Conservation (phyloP, 2,888 invertebrate genomes). For the Romanomermis culicivorax region DNA sequence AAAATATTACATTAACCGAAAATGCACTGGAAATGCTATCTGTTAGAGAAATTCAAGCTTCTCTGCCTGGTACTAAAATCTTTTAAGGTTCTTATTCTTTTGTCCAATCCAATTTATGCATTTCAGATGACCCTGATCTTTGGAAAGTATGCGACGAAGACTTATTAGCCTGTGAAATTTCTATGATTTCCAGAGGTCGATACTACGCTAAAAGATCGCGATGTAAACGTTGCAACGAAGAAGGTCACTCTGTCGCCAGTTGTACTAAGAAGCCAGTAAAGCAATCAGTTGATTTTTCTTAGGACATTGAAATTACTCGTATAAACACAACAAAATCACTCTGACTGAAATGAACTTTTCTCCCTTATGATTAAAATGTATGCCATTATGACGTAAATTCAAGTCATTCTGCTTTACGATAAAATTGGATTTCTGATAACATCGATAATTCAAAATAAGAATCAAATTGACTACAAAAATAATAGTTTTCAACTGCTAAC, state of each 20-base stretch:
- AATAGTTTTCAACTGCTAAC: too few relatives aligned
- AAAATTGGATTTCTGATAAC: too few relatives aligned
- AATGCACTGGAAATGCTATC: not conserved
- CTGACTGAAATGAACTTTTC: too few relatives aligned
- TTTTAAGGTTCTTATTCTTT: not conserved
- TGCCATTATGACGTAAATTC: too few relatives aligned
- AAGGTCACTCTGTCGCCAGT: not conserved
- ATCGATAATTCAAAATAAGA: too few relatives aligned
- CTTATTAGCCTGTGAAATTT: not conserved
- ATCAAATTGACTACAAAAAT: too few relatives aligned
- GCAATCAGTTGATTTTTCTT: too few relatives aligned
- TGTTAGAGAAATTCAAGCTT: not conserved
- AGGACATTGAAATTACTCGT: too few relatives aligned
- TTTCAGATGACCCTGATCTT: not conserved
- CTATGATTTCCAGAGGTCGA: not conserved
- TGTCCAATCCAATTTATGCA: not conserved
- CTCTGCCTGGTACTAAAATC: not conserved
- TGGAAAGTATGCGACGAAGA: not conserved
- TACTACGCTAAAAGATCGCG: not conserved
- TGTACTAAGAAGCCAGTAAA: not conserved
- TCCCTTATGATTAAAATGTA: too few relatives aligned
- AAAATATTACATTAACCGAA: too few relatives aligned
- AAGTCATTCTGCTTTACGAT: too few relatives aligned
- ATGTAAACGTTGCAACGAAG: not conserved
- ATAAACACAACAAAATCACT: too few relatives aligned